Percentiles rank a stretch among this genome's conserved stretches.
phyloP scores from a whole-genome alignment of 2,888 invertebrate genomes.

The Melikaiella ostensackeni region DNA sequence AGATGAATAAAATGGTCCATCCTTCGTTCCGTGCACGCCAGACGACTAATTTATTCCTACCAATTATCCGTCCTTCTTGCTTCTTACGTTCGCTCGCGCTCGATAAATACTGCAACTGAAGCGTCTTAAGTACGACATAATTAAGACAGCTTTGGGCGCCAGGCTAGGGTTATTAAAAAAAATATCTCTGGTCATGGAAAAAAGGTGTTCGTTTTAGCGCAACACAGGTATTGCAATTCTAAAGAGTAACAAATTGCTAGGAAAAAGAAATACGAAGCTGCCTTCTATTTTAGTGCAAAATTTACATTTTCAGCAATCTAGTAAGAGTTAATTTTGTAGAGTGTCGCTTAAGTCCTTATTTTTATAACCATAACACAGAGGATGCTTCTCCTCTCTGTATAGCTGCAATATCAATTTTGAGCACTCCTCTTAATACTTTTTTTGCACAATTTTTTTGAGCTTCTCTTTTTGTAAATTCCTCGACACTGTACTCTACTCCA shows the following conservation, averaged over 20 bases:
- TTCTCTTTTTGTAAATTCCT: too few species aligned
- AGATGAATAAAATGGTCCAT: neutral
- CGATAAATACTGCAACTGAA: constrained; percentile 9
- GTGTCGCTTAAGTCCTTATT: too few species aligned
- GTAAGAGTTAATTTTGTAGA: too few species aligned
- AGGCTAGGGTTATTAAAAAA: neutral
- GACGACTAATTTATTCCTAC: constrained; percentile 14
- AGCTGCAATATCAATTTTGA: too few species aligned
- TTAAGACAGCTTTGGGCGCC: neutral
- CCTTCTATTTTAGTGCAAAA: too few species aligned
- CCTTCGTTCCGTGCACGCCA: neutral
- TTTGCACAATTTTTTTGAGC: too few species aligned
- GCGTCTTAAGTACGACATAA: neutral
- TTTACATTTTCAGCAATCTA: too few species aligned
- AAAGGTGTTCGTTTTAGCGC: neutral
- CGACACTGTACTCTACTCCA: too few species aligned
- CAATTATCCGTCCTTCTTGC: constrained; percentile 12
- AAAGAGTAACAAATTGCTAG: neutral
- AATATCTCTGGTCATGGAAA: neutral
- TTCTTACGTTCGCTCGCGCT: neutral
- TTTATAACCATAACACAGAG: too few species aligned
- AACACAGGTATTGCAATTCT: neutral
- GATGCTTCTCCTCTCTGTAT: too few species aligned
- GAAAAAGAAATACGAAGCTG: too few species aligned
- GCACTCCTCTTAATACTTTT: too few species aligned